Evolutionary conservation across 2,888 invertebrate genomes (phyloP).

Genomic region (Amiota minor): DNA sequence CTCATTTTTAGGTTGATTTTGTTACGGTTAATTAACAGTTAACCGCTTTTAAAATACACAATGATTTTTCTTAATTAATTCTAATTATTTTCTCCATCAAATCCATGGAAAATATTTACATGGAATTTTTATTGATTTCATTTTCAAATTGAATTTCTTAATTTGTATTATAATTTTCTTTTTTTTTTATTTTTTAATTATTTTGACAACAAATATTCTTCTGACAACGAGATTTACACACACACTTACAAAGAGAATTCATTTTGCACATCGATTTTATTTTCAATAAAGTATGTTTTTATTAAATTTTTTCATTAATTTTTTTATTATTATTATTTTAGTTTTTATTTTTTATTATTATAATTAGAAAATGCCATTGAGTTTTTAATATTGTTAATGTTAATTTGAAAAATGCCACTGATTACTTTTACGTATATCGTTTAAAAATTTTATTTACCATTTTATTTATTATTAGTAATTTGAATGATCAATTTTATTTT

Average conservation of each 20-base stretch:
- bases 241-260: constrained; percentile 12
- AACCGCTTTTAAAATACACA: no score
- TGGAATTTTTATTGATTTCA: neutral
- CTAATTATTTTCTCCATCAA: no score
- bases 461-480: no score
- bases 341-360: neutral
- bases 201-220: neutral
- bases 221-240: constrained; percentile 9
- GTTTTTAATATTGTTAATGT: no score
- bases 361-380: neutral
- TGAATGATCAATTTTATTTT: neutral
- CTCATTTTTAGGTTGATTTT: no score
- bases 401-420: constrained; percentile 19
- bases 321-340: neutral
- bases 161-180: neutral
- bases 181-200: neutral
- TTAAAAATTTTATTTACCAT: neutral
- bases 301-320: neutral
- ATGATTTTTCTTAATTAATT: no score
- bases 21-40: no score
- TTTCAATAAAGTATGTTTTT: neutral
- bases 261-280: constrained; percentile 8
- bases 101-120: no score
- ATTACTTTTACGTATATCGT: constrained; percentile 22
- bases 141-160: neutral